Evolutionary conservation across 1,140 invertebrate genomes (phyloP).

Genomic region (Drosophila orena): DNA sequence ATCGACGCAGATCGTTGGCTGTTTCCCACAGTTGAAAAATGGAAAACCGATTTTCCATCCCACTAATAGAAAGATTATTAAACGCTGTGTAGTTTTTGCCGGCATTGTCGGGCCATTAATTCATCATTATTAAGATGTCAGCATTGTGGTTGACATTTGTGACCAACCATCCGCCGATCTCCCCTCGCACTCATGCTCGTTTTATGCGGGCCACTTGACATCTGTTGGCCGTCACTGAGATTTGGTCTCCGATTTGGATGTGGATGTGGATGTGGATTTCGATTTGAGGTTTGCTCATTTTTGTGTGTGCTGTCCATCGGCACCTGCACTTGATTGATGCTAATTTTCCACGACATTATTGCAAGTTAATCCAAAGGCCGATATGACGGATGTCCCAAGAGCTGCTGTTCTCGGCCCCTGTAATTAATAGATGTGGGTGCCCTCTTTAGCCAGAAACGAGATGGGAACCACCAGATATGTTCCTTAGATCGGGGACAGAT

Average conservation of each 20-base stretch:
- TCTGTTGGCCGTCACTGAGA: slow-evolving; percentile 73
- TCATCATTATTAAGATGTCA: slow-evolving; percentile 83
- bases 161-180: slow-evolving; percentile 37
- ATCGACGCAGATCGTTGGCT: slow-evolving; percentile 11
- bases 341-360: slow-evolving; percentile 77
- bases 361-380: slow-evolving; percentile 56
- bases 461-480: slow-evolving; percentile 34
- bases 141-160: slow-evolving; percentile 79
- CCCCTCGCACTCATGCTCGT: slow-evolving; percentile 12
- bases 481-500: slow-evolving; percentile 41
- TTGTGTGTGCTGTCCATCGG: slow-evolving; percentile 37
- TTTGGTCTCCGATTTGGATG: slow-evolving; percentile 40
- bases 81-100: slow-evolving; percentile 58
- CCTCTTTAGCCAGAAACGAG: slow-evolving; percentile 31
- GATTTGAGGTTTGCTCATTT: slow-evolving; percentile 32
- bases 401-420: slow-evolving; percentile 2
- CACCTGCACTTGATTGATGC: slow-evolving; percentile 80
- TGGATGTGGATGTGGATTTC: slow-evolving; percentile 12
- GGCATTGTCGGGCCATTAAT: slow-evolving; percentile 77
- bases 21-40: slow-evolving; percentile 32
- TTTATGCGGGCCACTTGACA: slow-evolving; percentile 79
- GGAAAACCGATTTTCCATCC: slow-evolving; percentile 49
- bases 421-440: slow-evolving; percentile 73
- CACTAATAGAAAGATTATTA: slow-evolving; percentile 77
- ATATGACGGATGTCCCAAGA: slow-evolving; percentile 59